Conservation (phyloP, 2,113 vertebrate species). For the Parotia lawesii region DNA sequence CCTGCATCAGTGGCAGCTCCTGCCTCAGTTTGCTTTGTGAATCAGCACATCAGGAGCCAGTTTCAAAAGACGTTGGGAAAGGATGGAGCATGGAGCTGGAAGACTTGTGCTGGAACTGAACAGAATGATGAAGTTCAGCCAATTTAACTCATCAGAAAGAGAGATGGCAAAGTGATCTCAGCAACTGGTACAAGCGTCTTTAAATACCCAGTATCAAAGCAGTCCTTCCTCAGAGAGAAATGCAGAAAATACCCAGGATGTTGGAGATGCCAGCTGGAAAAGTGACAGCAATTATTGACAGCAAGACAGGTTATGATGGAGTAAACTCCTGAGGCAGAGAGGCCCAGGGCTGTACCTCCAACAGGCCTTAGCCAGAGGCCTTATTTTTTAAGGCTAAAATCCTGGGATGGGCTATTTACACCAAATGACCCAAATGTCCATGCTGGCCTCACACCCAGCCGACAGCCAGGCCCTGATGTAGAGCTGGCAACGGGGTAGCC, state of each 20-base stretch:
- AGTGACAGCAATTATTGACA: neutral
- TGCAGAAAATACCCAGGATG: neutral
- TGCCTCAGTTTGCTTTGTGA: neutral
- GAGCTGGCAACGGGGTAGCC: rapidly evolving
- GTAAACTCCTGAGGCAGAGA: neutral
- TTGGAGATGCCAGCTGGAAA: neutral
- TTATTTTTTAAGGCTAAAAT: neutral
- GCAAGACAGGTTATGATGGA: neutral
- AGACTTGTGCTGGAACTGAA: neutral
- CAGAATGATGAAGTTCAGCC: neutral
- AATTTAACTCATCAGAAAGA: neutral
- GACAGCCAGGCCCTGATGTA: neutral
- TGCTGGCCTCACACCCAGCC: neutral
- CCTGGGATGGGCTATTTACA: neutral
- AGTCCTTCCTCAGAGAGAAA: neutral
- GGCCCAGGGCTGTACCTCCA: neutral
- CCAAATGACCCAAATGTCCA: rapidly evolving
- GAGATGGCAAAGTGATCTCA: neutral
- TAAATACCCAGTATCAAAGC: neutral
- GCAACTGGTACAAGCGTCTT: neutral
- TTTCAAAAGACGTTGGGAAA: neutral
- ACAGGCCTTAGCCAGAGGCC: neutral
- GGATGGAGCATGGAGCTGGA: neutral
- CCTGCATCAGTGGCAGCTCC: neutral
- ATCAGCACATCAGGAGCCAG: neutral